Base-by-base conservation (phyloP, 2,113 vertebrate species). In the Chaenocephalus aceratus region DNA sequence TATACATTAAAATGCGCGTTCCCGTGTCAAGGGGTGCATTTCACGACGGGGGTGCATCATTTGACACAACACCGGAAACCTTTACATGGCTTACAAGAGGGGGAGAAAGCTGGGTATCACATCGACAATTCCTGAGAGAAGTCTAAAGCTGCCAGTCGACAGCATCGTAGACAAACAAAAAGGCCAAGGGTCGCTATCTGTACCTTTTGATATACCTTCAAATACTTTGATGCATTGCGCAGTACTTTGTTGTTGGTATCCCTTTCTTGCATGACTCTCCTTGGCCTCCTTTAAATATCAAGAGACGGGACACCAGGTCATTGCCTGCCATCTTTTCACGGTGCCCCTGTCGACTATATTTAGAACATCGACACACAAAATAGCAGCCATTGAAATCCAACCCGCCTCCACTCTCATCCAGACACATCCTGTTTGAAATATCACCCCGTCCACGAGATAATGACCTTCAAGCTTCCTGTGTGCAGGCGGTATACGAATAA, bases 301-400 rank as follows among this genome's bases (percentile, higher is more conserved):
- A 13, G 54, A 41, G 52, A 49, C 13, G 18, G 0, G 57, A 15
- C 75, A 11, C 36, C 46, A 26, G 66, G 36, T 41, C 36, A 7
- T 41, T 41, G 36, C 36, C 36, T 41, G 36, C 36, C 36, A 41
- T 41, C 36, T 41, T 41, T 7, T 6, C 36, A 41, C 36, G 36
- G 36, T 41, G 36, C 36, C 5, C 36, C 7, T 41, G 36, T 63
- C 44, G 52, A 69, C 64, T 82, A 80, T 82, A 75, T 78, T 78
- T 82, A 80, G 49, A 82, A 9, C 23, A 51, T 52, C 54, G n/a
- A 41, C 48, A 53, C 1, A 64, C 1, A 64, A 58, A 84, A 23
- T 74, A 65, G 64, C 56, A 75, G 67, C 77, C 54, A n/a, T 15
- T 54, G 71, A 78, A 84, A 80, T 62, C 74, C 48, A 75, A 62